A percentile compares a stretch with the other conserved stretches of the same genome.
Conservation (phyloP, 2,797 vertebrate genomes). For the Mionectes olivaceus region DNA sequence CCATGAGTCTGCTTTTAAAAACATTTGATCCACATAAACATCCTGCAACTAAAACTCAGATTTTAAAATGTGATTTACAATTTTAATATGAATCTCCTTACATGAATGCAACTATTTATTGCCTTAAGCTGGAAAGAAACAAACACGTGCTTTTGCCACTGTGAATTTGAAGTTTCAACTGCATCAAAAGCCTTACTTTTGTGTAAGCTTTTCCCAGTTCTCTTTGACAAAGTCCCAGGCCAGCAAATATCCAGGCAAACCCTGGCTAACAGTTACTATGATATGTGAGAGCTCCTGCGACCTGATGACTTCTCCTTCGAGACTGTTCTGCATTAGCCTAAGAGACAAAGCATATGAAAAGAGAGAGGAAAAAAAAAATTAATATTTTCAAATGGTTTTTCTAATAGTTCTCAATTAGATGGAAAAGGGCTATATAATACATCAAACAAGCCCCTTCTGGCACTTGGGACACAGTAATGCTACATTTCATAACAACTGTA, state of each 20-base stretch:
- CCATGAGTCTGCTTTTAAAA: background rate
- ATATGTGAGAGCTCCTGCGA: constrained; percentile 89
- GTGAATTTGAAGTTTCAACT: background rate
- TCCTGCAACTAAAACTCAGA: background rate
- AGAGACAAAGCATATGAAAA: constrained; percentile 24
- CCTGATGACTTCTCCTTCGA: constrained; percentile 83
- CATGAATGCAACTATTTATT: background rate
- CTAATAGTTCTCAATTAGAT: background rate
- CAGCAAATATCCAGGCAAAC: constrained; percentile 87
- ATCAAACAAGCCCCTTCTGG: background rate
- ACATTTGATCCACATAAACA: background rate
- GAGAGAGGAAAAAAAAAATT: background rate
- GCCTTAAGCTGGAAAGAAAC: background rate
- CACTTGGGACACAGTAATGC: background rate
- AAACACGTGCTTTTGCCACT: background rate
- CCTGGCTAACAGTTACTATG: constrained; percentile 79
- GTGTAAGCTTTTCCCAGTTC: constrained; percentile 90
- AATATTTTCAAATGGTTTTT: background rate
- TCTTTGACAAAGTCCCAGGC: constrained; percentile 97
- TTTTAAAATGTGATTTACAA: background rate
- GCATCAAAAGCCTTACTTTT: constrained; percentile 83
- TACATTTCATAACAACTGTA: background rate
- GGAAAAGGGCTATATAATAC: background rate
- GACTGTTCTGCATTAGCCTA: constrained; percentile 87
- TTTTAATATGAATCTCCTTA: background rate